phyloP scores from a whole-genome alignment of 2,888 invertebrate genomes.

The Liopterus haemorrhoidalis region DNA sequence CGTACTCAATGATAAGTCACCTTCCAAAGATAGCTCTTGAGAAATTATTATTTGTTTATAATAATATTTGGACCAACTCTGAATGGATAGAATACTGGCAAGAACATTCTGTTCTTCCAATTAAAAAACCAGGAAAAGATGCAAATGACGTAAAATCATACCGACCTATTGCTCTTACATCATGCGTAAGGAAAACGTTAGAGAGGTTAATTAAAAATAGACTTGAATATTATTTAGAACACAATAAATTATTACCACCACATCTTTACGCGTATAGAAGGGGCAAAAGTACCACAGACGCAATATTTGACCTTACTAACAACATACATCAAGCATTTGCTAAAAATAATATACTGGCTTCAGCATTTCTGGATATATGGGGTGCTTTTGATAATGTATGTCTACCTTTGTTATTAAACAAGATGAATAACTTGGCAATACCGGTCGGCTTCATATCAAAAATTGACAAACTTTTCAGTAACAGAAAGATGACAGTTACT shows the following conservation, averaged over 20 bases:
- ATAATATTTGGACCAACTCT: constrained; percentile 2
- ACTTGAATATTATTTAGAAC: constrained; percentile 21
- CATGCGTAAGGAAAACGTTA: constrained; percentile 20
- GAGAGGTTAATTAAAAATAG: constrained; percentile 17
- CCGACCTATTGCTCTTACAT: constrained; percentile 18
- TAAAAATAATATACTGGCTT: constrained; percentile 10
- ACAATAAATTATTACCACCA: constrained; percentile 10
- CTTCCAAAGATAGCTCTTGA: constrained; percentile 4
- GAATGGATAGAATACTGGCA: constrained; percentile 9
- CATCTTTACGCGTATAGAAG: constrained; percentile 21
- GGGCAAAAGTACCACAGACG: constrained; percentile 13
- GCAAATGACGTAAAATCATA: constrained; percentile 17
- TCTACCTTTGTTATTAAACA: no score
- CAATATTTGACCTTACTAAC: constrained; percentile 3
- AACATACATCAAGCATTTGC: constrained; percentile 11
- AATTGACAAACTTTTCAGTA: no score
- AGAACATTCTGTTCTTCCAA: constrained; percentile 10
- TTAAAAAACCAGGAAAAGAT: constrained; percentile 16
- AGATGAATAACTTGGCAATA: no score
- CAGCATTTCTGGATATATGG: constrained; percentile 17
- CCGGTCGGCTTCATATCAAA: no score
- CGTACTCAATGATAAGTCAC: constrained; percentile 16
- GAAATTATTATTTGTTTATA: constrained; percentile 11
- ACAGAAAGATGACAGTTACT: no score
- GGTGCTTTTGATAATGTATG: constrained; percentile 20